These are phyloP conservation scores for Dryas iulia DNA, from an alignment of 1,140 invertebrate species.

Conservation along the genomic window DNA sequence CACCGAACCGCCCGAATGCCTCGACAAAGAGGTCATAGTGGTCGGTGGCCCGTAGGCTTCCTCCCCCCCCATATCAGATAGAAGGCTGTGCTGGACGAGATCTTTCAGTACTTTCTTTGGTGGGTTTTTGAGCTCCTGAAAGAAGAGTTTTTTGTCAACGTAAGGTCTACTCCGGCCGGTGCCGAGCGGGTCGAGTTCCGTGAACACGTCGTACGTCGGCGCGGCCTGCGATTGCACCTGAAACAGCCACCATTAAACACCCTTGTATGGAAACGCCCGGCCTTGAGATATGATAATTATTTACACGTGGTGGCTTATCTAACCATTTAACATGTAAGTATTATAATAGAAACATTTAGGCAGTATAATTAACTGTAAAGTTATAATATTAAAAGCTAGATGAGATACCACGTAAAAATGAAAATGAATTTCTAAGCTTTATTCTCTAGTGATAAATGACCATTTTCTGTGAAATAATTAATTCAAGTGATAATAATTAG, in stretches of 20 bases:
- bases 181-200: constrained; percentile 94
- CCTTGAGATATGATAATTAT: neutral
- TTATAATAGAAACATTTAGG: neutral
- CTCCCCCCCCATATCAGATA: constrained; percentile 59
- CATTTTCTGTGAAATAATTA: neutral
- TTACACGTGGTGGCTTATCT: neutral
- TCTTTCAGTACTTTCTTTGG: constrained; percentile 95
- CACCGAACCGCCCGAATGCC: constrained; percentile 76
- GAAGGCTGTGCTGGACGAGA: constrained; percentile 80
- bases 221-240: constrained; percentile 62
- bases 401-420: neutral
- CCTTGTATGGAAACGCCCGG: neutral
- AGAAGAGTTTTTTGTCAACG: constrained; percentile 97
- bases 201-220: constrained; percentile 89
- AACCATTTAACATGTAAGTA: neutral
- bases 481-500: neutral
- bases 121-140: constrained; percentile 95
- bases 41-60: constrained; percentile 64
- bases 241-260: constrained; percentile 54
- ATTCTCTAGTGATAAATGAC: neutral
- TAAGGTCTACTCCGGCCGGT: constrained; percentile 94
- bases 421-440: neutral
- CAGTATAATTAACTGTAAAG: neutral
- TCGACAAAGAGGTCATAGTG: constrained; percentile 71
- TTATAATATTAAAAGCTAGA: neutral